Conservation (phyloP, 2,113 vertebrate genomes). For the Actinemys pallida region DNA sequence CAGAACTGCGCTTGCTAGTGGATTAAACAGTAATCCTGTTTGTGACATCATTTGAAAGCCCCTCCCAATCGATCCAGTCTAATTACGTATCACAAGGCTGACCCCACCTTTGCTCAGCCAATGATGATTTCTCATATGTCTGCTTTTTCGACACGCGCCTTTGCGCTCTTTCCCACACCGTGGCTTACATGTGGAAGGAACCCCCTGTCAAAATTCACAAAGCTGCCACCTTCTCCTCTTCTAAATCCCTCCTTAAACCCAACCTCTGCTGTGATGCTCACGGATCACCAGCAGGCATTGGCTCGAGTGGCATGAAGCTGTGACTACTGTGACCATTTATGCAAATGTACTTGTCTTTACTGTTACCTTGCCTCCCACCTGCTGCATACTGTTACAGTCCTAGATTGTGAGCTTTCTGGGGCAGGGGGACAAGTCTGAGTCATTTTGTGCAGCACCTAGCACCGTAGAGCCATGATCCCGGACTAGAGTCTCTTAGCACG, state of each 20-base stretch:
- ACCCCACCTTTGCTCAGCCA: neutral
- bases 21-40: slow-evolving; percentile 67
- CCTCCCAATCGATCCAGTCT: neutral
- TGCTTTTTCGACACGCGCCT: neutral
- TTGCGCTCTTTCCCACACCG: neutral
- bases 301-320: neutral
- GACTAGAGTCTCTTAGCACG: neutral
- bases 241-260: slow-evolving; percentile 57
- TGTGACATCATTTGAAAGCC: slow-evolving; percentile 12
- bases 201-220: neutral
- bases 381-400: neutral
- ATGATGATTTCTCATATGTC: fast-evolving
- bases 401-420: neutral
- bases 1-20: neutral
- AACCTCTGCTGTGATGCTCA: neutral
- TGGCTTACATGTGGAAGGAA: neutral
- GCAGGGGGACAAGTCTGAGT: neutral
- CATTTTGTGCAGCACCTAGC: neutral
- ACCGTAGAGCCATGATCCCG: neutral
- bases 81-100: neutral
- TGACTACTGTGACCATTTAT: neutral
- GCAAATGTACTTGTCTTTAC: neutral
- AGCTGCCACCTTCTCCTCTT: slow-evolving; percentile 22
- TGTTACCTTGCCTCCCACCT: neutral
- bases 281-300: neutral